phyloP scores from a whole-genome alignment of 37 sponge, comb jelly and placozoan species.

The Eunapius fragilis region DNA sequence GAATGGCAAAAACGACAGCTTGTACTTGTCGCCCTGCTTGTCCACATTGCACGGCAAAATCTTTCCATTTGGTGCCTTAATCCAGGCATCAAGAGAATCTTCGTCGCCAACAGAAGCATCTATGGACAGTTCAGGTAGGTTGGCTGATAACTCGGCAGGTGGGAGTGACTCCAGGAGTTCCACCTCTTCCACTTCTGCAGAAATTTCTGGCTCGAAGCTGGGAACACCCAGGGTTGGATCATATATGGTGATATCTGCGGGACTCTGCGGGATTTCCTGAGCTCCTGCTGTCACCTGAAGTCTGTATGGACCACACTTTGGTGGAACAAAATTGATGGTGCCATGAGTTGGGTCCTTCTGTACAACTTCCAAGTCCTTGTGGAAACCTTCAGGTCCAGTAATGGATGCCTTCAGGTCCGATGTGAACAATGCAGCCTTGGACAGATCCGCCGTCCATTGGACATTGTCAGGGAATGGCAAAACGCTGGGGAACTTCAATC shows the following conservation, averaged over 20 bases:
- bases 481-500: too few species aligned
- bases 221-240: slow-evolving; percentile 46
- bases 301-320: too few species aligned
- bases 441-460: too few species aligned
- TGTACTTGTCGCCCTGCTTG: background rate
- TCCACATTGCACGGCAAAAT: background rate
- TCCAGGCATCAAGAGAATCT: background rate
- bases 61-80: background rate
- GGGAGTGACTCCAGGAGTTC: slow-evolving; percentile 10
- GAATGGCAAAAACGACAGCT: background rate
- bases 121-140: background rate
- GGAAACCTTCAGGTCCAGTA: too few species aligned
- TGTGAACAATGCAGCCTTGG: too few species aligned
- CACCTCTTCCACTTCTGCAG: slow-evolving; percentile 4
- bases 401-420: too few species aligned
- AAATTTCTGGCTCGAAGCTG: slow-evolving; percentile 32
- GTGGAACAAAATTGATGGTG: too few species aligned
- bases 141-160: background rate
- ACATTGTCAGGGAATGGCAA: too few species aligned
- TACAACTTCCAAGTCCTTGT: too few species aligned
- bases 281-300: too few species aligned
- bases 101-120: background rate
- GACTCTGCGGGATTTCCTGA: too few species aligned
- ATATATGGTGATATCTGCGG: slow-evolving; percentile 4
- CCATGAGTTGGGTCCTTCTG: too few species aligned